Evolutionary conservation across 2,113 vertebrate genomes (phyloP).

Genomic region (Tringa solitaria): DNA sequence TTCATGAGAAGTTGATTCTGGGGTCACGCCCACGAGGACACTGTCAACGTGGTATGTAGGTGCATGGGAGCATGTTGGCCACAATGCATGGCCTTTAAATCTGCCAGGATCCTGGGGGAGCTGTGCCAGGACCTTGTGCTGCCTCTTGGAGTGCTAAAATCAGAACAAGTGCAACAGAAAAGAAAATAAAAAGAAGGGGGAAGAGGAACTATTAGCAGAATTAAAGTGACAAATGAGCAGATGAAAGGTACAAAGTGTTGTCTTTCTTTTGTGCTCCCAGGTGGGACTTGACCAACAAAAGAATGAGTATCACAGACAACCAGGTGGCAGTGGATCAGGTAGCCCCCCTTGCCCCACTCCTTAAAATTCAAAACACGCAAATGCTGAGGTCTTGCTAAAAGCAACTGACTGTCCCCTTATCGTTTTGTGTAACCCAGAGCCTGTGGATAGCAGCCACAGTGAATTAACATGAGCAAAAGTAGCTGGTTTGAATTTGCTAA

Average conservation of each 20-base stretch:
- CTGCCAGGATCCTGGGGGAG: background rate
- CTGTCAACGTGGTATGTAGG: rapidly evolving
- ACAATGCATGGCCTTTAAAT: background rate
- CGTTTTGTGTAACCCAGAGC: rapidly evolving
- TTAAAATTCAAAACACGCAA: background rate
- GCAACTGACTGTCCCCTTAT: background rate
- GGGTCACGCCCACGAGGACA: background rate
- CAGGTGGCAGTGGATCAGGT: background rate
- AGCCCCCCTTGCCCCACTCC: rapidly evolving
- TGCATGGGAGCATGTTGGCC: background rate
- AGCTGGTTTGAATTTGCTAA: background rate
- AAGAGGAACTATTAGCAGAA: background rate
- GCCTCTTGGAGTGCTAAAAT: background rate
- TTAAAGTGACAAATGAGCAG: background rate
- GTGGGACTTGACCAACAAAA: background rate
- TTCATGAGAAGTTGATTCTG: background rate
- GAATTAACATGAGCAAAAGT: background rate
- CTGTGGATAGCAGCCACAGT: background rate
- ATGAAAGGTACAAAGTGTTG: background rate
- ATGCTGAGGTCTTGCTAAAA: background rate
- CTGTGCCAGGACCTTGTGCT: background rate
- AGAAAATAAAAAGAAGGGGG: background rate
- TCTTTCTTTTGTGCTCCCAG: background rate
- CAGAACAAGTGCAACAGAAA: background rate
- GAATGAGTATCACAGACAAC: background rate